phyloP scores from a whole-genome alignment of 2,888 invertebrate genomes.

The Tenthredo mesomela region DNA sequence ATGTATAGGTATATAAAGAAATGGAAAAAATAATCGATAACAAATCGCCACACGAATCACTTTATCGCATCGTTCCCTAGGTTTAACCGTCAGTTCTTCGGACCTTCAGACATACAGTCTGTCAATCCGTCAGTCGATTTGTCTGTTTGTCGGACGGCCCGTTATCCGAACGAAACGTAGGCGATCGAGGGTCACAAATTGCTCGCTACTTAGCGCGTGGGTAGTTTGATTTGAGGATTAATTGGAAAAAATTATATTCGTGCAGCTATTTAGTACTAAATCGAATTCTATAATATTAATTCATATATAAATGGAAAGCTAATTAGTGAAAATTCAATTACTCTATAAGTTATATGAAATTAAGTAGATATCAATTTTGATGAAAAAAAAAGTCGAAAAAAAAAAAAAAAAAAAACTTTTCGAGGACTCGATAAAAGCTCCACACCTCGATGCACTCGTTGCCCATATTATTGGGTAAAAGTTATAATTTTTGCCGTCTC shows the following conservation, averaged over 20 bases:
- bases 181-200: slow-evolving; percentile 41
- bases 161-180: slow-evolving; percentile 6
- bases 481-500: neutral
- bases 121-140: slow-evolving; percentile 43
- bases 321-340: neutral
- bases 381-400: neutral
- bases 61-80: slow-evolving; percentile 14
- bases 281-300: too few species aligned
- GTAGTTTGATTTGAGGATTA: slow-evolving; percentile 39
- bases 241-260: neutral
- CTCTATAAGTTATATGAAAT: neutral
- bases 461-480: neutral
- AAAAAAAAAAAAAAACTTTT: neutral
- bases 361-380: neutral
- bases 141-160: slow-evolving; percentile 21
- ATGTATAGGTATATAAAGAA: neutral
- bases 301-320: neutral
- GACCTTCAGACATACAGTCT: slow-evolving; percentile 18
- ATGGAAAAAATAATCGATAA: neutral
- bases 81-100: neutral
- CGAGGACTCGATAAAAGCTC: neutral
- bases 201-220: neutral
- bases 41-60: neutral
- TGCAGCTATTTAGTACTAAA: neutral
- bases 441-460: neutral